phyloP scores from a whole-genome alignment of 2,113 vertebrate species.

The Emydocephalus ijimae region DNA sequence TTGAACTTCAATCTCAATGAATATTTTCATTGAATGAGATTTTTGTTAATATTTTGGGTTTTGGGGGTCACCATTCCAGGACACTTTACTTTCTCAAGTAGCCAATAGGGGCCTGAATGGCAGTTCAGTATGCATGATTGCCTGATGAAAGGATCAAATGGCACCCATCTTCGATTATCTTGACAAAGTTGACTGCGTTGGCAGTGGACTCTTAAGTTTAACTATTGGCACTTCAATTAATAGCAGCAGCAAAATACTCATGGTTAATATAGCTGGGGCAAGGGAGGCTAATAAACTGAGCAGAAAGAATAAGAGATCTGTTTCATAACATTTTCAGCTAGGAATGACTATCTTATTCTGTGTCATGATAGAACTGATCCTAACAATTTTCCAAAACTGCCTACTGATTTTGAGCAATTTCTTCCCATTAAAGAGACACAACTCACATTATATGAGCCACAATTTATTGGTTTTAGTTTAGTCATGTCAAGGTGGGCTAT shows the following conservation, averaged over 20 bases:
- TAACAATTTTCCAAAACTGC: background rate
- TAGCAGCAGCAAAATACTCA: background rate
- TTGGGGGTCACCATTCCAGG: background rate
- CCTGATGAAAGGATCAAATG: background rate
- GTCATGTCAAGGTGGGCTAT: background rate
- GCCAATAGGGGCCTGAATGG: background rate
- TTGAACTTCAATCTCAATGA: background rate
- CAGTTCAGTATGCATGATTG: background rate
- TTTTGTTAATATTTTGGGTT: background rate
- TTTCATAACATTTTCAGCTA: background rate
- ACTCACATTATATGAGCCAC: background rate
- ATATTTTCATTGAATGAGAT: background rate
- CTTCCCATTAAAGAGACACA: background rate
- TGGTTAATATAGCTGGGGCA: background rate
- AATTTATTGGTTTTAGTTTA: background rate
- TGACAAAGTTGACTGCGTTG: background rate
- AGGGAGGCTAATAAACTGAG: background rate
- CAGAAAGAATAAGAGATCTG: background rate
- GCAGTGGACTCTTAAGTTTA: background rate
- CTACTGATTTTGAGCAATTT: background rate
- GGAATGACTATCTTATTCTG: background rate
- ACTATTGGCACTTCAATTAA: background rate
- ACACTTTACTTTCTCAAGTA: background rate
- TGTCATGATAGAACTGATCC: background rate
- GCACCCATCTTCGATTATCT: background rate